Conservation (phyloP, 2,888 invertebrate genomes). For the Catocala nupta region DNA sequence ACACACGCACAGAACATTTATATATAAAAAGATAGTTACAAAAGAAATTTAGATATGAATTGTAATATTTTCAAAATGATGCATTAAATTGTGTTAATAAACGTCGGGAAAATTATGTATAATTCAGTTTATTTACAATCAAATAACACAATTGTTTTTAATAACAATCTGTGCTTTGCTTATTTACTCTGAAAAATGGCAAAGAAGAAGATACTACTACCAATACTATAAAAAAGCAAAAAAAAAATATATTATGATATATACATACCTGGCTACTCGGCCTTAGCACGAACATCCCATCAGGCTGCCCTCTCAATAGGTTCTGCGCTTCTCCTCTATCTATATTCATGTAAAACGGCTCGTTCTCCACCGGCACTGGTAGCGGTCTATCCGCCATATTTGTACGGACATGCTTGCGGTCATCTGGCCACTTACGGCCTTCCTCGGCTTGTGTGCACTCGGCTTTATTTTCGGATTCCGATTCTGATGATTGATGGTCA, state of each 20-base stretch:
- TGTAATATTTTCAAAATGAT: too few relatives aligned
- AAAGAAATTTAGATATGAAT: too few relatives aligned
- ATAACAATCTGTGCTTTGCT: too few relatives aligned
- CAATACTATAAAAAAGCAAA: too few relatives aligned
- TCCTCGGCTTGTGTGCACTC: conserved; percentile 32
- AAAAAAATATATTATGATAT: background rate
- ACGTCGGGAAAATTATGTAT: too few relatives aligned
- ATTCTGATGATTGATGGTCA: conserved; percentile 65
- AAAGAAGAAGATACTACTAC: too few relatives aligned
- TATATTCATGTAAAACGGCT: conserved; percentile 87
- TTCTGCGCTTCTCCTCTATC: conserved; percentile 84
- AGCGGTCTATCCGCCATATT: conserved; percentile 82
- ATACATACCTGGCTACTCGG: conserved; percentile 83
- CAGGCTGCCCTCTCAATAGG: conserved; percentile 84
- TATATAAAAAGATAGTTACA: too few relatives aligned
- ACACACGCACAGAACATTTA: too few relatives aligned
- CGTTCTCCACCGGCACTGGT: conserved; percentile 85
- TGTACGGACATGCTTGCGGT: conserved; percentile 50
- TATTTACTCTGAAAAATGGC: too few relatives aligned
- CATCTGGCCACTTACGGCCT: conserved; percentile 54
- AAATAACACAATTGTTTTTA: too few relatives aligned
- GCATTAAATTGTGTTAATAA: too few relatives aligned
- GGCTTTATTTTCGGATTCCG: conserved; percentile 59
- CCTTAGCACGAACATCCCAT: conserved; percentile 87
- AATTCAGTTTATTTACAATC: too few relatives aligned